phyloP scores from a whole-genome alignment of 2,888 invertebrate genomes.

The Pyrochroa serraticornis region DNA sequence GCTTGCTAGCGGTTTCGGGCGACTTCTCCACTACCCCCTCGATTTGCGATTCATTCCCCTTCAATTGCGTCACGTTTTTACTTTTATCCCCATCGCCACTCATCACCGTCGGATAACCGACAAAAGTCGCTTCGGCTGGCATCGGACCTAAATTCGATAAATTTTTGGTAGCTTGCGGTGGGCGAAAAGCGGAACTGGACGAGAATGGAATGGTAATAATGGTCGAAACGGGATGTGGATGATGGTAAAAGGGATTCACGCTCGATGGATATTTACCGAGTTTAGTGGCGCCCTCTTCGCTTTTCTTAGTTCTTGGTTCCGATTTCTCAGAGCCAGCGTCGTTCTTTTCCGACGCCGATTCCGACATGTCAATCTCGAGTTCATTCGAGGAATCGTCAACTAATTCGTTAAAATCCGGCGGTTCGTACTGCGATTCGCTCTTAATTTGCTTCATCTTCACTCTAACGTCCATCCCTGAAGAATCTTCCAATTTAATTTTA shows the following conservation, averaged over 20 bases:
- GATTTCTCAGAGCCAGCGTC: conserved; percentile 62
- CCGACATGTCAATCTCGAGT: conserved; percentile 80
- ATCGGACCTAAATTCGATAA: conserved; percentile 64
- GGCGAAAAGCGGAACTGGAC: conserved; percentile 80
- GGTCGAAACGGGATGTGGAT: conserved; percentile 53
- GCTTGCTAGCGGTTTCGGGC: conserved; percentile 68
- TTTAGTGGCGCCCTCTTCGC: conserved; percentile 54
- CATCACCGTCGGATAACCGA: conserved; percentile 67
- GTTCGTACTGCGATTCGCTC: conserved; percentile 66
- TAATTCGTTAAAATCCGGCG: conserved; percentile 76
- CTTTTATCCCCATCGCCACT: conserved; percentile 57
- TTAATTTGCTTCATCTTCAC: conserved; percentile 39
- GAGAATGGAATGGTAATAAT: conserved; percentile 51
- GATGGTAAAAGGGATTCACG: conserved; percentile 10
- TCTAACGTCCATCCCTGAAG: conserved; percentile 35
- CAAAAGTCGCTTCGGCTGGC: conserved; percentile 76
- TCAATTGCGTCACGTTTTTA: conserved; percentile 59
- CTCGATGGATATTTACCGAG: conserved; percentile 18
- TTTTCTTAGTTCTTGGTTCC: conserved; percentile 59
- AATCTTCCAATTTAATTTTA: too few species aligned
- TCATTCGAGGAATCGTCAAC: conserved; percentile 81
- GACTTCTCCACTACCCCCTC: conserved; percentile 51
- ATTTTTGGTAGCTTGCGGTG: conserved; percentile 60
- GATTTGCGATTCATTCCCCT: conserved; percentile 43
- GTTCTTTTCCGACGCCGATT: conserved; percentile 69